phyloP scores from a whole-genome alignment of 2,888 invertebrate species.

The Tuberolachnus salignus region DNA sequence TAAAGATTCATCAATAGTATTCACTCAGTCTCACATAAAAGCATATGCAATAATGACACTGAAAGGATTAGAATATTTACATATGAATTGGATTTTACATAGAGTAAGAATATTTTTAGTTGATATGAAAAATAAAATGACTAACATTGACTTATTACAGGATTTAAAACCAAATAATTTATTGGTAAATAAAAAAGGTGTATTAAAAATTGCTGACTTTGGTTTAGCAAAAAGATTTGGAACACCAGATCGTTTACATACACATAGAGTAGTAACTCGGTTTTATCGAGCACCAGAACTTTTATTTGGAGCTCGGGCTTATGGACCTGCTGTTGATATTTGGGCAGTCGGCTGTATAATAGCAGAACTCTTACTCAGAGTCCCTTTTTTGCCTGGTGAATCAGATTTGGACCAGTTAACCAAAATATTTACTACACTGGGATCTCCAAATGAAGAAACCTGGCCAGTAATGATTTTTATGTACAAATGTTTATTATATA shows the following conservation, averaged over 20 bases:
- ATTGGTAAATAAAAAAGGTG: constrained; percentile 86
- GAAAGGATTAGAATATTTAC: constrained; percentile 92
- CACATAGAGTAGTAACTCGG: constrained; percentile 80
- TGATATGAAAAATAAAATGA: constrained; percentile 7
- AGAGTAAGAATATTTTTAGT: constrained; percentile 65
- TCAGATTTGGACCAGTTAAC: constrained; percentile 96
- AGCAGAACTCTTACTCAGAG: constrained; percentile 88
- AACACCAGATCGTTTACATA: constrained; percentile 93
- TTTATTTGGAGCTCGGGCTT: constrained; percentile 91
- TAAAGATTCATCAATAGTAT: constrained; percentile 84
- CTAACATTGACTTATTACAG: neutral
- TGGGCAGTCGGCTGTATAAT: constrained; percentile 99
- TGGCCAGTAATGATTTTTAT: constrained; percentile 74
- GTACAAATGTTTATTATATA: neutral
- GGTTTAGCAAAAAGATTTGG: constrained; percentile 97
- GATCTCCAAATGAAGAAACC: constrained; percentile 84
- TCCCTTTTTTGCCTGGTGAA: constrained; percentile 95
- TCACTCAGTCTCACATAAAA: constrained; percentile 92
- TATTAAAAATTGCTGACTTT: constrained; percentile 98
- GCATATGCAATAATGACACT: constrained; percentile 94
- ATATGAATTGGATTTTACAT: constrained; percentile 95
- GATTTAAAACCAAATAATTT: constrained; percentile 99
- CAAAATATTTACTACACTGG: constrained; percentile 90
- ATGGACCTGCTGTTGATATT: constrained; percentile 95
- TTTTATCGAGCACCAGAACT: constrained; percentile 82